phyloP scores from a whole-genome alignment of 1,140 invertebrate species.

The Drosophila teissieri region DNA sequence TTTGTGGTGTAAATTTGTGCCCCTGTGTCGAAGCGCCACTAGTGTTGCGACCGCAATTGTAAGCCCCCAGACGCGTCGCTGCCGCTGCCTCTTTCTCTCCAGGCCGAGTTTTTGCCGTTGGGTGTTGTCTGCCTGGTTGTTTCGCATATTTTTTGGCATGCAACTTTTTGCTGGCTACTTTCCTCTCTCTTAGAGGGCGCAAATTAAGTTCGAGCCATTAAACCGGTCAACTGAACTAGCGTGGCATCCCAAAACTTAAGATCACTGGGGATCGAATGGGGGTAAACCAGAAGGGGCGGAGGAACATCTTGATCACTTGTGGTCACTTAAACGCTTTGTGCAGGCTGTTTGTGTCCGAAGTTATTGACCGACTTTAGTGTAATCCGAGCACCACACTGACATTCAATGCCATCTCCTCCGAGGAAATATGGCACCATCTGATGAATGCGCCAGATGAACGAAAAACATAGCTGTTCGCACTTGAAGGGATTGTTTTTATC shows the following conservation, averaged over 20 bases:
- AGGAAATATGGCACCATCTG: constrained; percentile 43
- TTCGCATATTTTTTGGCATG: constrained; percentile 23
- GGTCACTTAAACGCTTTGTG: constrained; percentile 64
- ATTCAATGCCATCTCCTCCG: constrained; percentile 54
- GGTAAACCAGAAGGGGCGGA: constrained; percentile 49
- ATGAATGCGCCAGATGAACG: constrained; percentile 52
- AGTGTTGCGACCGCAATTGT: constrained; percentile 10
- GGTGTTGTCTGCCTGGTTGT: constrained; percentile 74
- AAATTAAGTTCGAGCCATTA: constrained; percentile 80
- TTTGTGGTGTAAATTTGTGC: no score
- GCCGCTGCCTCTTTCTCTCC: constrained; percentile 25
- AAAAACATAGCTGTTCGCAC: constrained; percentile 41
- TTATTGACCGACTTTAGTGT: constrained; percentile 79
- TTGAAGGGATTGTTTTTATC: constrained; percentile 3
- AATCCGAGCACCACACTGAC: constrained; percentile 62
- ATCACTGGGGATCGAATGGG: constrained; percentile 51
- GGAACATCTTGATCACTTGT: constrained; percentile 49
- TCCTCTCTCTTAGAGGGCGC: constrained; percentile 52
- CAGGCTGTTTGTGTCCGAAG: constrained; percentile 44
- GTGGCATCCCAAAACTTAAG: constrained; percentile 58
- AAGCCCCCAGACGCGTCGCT: constrained; percentile 53
- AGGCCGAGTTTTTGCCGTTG: constrained; percentile 42
- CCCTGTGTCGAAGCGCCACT: not conserved
- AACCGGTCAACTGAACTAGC: constrained; percentile 65
- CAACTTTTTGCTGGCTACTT: constrained; percentile 11